A percentile compares a stretch with the other conserved stretches of the same genome.
Conservation (phyloP, 2,888 invertebrate species). For the Tridacna crocea region DNA sequence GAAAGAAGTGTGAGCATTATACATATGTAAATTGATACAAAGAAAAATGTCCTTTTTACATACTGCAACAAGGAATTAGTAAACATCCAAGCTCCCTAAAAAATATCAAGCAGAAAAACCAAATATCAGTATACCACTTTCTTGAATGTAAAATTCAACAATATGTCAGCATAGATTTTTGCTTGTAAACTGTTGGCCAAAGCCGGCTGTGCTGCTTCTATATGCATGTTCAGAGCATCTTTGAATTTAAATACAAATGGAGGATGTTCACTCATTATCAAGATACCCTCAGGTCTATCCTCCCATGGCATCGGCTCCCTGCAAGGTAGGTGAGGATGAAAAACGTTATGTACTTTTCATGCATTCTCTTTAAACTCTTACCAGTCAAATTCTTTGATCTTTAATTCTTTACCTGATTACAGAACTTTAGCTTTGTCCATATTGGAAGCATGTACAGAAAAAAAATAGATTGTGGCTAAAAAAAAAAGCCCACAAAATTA, state of each 20-base stretch:
- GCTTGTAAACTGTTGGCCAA: slow-evolving; percentile 78
- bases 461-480: background rate
- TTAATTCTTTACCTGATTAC: background rate
- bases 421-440: background rate
- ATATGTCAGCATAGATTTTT: slow-evolving; percentile 72
- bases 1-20: no score
- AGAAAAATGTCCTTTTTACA: no score
- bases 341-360: no score
- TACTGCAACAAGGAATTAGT: no score
- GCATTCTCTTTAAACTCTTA: background rate
- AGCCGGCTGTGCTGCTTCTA: slow-evolving; percentile 77
- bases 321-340: background rate
- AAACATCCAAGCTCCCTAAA: no score
- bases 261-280: slow-evolving; percentile 4
- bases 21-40: no score
- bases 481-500: background rate
- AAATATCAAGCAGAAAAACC: no score
- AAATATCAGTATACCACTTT: slow-evolving; percentile 74
- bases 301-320: slow-evolving; percentile 19
- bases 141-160: slow-evolving; percentile 74
- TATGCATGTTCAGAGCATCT: slow-evolving; percentile 73
- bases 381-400: background rate
- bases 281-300: slow-evolving; percentile 1
- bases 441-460: background rate
- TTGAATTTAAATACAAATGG: slow-evolving; percentile 59